Conservation (phyloP, 2,113 vertebrate genomes). For the Hipposideros armiger region DNA sequence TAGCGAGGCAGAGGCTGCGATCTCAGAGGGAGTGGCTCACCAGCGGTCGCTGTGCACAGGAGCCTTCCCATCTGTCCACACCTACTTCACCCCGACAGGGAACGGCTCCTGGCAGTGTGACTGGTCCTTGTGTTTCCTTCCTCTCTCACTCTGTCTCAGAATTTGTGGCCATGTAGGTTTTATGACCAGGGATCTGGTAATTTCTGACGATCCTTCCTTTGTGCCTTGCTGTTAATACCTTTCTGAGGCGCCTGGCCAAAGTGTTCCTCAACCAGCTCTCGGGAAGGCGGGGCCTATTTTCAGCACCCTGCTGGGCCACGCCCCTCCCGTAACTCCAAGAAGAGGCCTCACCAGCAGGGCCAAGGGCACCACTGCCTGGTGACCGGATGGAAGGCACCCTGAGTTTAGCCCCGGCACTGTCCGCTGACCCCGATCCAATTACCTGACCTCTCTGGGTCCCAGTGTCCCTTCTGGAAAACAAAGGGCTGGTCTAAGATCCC, state of each 20-base stretch:
- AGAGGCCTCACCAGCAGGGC: neutral
- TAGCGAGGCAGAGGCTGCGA: accelerated
- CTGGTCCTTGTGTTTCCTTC: neutral
- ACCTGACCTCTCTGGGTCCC: neutral
- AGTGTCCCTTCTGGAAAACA: neutral
- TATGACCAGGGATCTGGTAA: accelerated
- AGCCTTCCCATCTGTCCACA: no score
- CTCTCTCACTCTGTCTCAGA: neutral
- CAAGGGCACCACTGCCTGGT: neutral
- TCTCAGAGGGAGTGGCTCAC: neutral
- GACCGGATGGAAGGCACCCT: neutral
- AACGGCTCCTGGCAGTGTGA: accelerated
- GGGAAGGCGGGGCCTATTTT: accelerated
- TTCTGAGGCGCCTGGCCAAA: neutral
- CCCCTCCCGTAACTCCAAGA: neutral
- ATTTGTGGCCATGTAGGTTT: neutral
- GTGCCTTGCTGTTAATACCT: neutral
- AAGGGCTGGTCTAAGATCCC: neutral
- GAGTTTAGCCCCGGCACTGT: neutral
- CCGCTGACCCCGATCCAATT: neutral
- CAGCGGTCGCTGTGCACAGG: no score
- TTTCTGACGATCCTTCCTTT: neutral
- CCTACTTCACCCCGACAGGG: no score
- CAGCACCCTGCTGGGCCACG: neutral
- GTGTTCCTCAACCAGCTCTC: neutral